Conservation (phyloP, 2,797 vertebrate species). For the Streptopelia turtur region DNA sequence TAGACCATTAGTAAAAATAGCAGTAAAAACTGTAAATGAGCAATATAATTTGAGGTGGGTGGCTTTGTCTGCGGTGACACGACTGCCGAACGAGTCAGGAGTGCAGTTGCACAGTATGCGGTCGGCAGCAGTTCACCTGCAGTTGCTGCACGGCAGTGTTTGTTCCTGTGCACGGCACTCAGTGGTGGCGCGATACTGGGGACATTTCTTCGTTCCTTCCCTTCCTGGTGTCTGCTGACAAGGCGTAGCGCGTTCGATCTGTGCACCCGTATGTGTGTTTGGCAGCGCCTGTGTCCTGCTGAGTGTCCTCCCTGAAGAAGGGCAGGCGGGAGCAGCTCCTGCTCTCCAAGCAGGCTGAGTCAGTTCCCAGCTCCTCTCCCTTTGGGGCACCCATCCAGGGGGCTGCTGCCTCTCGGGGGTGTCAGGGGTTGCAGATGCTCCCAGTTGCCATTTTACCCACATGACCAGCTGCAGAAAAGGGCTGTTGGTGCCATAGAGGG, state of each 20-base stretch:
- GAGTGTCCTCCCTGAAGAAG: background rate
- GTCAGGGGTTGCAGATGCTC: background rate
- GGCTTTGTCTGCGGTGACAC: background rate
- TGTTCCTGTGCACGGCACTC: background rate
- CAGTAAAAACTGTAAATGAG: background rate
- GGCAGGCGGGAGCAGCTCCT: background rate
- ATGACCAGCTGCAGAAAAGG: background rate
- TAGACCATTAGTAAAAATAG: background rate
- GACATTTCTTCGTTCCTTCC: background rate
- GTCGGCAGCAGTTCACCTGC: background rate
- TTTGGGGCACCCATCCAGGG: background rate
- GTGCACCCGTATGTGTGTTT: rapidly evolving
- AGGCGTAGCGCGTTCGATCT: rapidly evolving
- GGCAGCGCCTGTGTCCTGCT: background rate
- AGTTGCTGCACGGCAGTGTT: background rate
- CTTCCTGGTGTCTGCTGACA: background rate
- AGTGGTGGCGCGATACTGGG: background rate
- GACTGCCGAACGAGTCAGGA: background rate
- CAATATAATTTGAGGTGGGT: background rate
- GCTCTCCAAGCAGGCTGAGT: rapidly evolving
- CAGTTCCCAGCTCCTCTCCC: background rate
- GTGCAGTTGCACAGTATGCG: background rate
- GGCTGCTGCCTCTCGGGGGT: background rate
- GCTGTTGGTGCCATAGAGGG: background rate
- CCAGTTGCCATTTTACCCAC: background rate